Evolutionary conservation across 2,888 invertebrate genomes (phyloP), one percentile per base, ranked within the genome.

Genomic region (Amphimallon solstitiale): DNA sequence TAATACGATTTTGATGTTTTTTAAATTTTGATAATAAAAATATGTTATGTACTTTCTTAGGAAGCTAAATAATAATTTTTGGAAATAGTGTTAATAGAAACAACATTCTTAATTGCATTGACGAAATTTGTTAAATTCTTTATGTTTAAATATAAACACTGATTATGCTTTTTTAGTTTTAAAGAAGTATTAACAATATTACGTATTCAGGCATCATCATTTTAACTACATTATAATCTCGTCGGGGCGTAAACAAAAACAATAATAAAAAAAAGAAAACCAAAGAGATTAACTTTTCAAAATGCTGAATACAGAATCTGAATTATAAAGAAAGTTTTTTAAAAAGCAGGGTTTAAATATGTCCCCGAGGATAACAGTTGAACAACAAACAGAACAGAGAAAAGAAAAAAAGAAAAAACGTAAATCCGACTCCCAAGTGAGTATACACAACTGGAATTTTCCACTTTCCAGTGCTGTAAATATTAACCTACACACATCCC

Each of bases 271-370:
- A 29, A 5, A 29, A 29, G n/a, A 37, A 52, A 10, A 52, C 12
- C 37, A 4, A 29, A 29, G 38, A 52, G 38, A 52, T 56, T 40
- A 56, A 14, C 23, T 40, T 43, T 56, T 29, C 40, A 56, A 56
- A 56, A 56, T 23, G 37, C 43, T 21, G 40, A 29, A 54, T 21
- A 21, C 38, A 38, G 21, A 19, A 43, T 40, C 40, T 29, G 40
- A 43, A 43, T 56, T 56, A 56, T 43, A 43, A 14, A 43, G 56
- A 56, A 56, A 56, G 0, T 43, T 29, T 29, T 43, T 56, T 40
- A 29, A 43, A 43, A 37, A n/a, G 37, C 15, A 19, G 56, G 29
- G 56, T 14, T 43, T 43, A 56, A 56, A 40, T 56, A 29, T 29
- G 43, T 56, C 56, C 29, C 56, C 14, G n/a, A 19, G 56, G 56